Percentiles rank a stretch among this genome's conserved stretches.
These are phyloP conservation scores for Siphonodentalium dalli DNA, from an alignment of 2,888 invertebrate genomes.

Conservation along the genomic window DNA sequence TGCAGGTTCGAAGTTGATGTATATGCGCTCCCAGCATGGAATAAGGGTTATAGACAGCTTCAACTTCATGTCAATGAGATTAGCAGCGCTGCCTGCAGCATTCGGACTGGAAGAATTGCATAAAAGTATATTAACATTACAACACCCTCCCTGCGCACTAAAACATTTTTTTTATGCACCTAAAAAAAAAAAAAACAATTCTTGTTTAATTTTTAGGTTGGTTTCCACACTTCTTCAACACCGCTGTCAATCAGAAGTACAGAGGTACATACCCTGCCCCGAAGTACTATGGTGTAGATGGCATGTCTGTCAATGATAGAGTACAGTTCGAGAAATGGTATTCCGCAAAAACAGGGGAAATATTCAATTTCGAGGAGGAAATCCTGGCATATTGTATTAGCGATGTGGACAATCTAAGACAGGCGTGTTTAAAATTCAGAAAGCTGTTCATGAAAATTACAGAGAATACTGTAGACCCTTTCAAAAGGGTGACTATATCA, in stretches of 20 bases:
- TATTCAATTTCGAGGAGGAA: conserved; percentile 25
- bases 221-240: conserved; percentile 32
- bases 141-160: too few species aligned
- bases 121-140: too few species aligned
- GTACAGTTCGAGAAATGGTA: conserved; percentile 21
- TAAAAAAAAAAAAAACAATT: too few species aligned
- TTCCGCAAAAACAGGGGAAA: conserved; percentile 1
- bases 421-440: conserved; percentile 19
- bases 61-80: conserved; percentile 30
- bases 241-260: conserved; percentile 24
- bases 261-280: conserved; percentile 24
- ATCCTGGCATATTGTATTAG: conserved; percentile 24
- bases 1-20: conserved; percentile 24
- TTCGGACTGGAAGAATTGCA: conserved; percentile 25
- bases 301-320: conserved; percentile 16
- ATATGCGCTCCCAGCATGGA: conserved; percentile 19
- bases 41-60: conserved; percentile 28
- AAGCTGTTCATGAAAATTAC: conserved; percentile 19
- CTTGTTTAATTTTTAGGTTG: too few species aligned
- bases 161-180: too few species aligned
- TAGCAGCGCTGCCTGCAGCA: conserved; percentile 22
- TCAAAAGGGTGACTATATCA: too few species aligned
- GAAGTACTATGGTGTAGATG: conserved; percentile 20
- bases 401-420: conserved; percentile 24
- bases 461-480: neutral